Evolutionary conservation across 2,888 invertebrate species (phyloP).

Genomic region (Chrysodeixis includens): DNA sequence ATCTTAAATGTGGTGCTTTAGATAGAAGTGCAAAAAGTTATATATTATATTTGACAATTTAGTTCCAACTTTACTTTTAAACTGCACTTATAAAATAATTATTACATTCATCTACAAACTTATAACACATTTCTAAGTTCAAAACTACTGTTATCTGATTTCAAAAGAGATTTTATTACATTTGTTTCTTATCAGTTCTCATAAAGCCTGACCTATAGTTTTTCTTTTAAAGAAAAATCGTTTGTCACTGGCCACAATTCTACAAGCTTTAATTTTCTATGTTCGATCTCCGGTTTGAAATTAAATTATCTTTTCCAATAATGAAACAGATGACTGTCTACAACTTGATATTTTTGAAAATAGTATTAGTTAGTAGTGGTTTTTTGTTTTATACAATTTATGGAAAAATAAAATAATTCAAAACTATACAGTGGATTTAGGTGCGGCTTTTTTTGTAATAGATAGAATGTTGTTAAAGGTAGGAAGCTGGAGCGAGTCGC

Average conservation of each 20-base stretch:
- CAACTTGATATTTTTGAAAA: not conserved
- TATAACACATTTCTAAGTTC: conserved; percentile 25
- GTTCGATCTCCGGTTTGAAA: conserved; percentile 7
- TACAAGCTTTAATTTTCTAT: too few species aligned
- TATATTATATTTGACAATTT: not conserved
- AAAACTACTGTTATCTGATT: conserved; percentile 15
- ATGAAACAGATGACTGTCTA: not conserved
- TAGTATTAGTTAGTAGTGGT: not conserved
- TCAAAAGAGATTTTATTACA: conserved; percentile 34
- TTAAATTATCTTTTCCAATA: not conserved
- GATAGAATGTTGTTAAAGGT: too few species aligned
- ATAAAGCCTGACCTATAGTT: conserved; percentile 10
- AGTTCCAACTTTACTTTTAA: not conserved
- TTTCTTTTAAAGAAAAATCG: conserved; percentile 12
- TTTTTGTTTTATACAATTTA: too few species aligned
- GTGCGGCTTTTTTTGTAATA: too few species aligned
- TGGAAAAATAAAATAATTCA: too few species aligned
- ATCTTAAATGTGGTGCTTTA: not conserved
- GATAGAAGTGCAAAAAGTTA: not conserved
- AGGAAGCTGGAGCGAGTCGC: too few species aligned
- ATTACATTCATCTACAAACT: conserved; percentile 22
- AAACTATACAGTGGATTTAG: too few species aligned
- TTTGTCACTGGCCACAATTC: not conserved
- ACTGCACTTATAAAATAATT: conserved; percentile 16
- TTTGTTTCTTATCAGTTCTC: conserved; percentile 26